Evolutionary conservation across 2,113 vertebrate genomes (phyloP), one percentile per base, ranked within the genome.

Genomic region (Cygnus atratus): DNA sequence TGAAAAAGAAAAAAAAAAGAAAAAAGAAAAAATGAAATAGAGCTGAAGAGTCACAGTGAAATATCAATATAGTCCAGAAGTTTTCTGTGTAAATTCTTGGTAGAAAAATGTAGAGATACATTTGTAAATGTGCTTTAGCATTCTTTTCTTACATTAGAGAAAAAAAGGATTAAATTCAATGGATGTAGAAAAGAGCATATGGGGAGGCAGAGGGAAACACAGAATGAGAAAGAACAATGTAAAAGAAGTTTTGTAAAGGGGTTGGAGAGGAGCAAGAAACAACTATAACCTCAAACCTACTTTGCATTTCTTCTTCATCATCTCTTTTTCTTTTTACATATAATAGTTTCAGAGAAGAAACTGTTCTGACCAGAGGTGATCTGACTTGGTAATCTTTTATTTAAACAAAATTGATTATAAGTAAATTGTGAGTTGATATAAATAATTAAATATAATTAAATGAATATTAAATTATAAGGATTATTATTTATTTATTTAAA

Each of bases 201-300:
- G 33, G 9, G 13, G 31, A n/a, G 2, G 10, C 21, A 67, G 9
- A 6, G 52, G 8, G 6, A 4, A 91, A 35, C 0, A 2, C 9
- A 57, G 76, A 65, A 16, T 15, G 57, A 66, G 19, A 20, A 88
- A 90, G 18, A 76, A 0, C 19, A 80, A 8, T 8, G 5, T 37
- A 33, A 79, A 83, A 63, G 8, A 15, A 35, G 2, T 57, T 85
- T 65, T 61, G 28, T 50, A 10, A 61, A 62, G 66, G 24, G 50
- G 4, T 2, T 26, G 39, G 54, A 88, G 52, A 13, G 17, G 5
- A 59, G 4, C 7, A 84, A 72, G 31, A 62, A 46, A 1, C 19
- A 48, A 48, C 20, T 48, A 21, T 21, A 48, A 22, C 46, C 46
- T 48, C 46, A 48, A 48, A 48, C 46, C 20, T 48, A 48, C 46